A percentile compares a stretch with the other conserved stretches of the same genome.
phyloP scores from a whole-genome alignment of 2,888 invertebrate genomes.

The Serripes groenlandicus region DNA sequence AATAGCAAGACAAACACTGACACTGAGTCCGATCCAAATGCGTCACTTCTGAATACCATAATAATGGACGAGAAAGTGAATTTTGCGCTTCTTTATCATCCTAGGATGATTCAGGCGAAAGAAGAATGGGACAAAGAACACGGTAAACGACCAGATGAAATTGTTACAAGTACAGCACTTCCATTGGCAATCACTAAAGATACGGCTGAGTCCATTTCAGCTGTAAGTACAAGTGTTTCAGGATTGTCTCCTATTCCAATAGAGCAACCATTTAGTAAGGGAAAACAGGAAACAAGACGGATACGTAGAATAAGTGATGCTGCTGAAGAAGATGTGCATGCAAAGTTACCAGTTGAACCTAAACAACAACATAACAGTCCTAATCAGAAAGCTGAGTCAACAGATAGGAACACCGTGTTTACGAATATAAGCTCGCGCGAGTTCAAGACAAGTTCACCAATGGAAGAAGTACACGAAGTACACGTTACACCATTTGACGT shows the following conservation, averaged over 20 bases:
- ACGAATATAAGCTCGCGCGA: constrained; percentile 2
- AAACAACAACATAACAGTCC: not conserved
- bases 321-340: not conserved
- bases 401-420: constrained; percentile 8
- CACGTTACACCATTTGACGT: constrained; percentile 12
- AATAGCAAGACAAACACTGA: not conserved
- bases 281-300: not conserved
- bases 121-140: constrained; percentile 22
- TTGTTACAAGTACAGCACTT: not conserved
- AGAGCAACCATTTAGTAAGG: not conserved
- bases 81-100: constrained; percentile 20
- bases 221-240: not conserved
- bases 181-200: constrained; percentile 1
- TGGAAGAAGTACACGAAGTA: not conserved
- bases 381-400: not conserved
- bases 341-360: not conserved
- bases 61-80: constrained; percentile 35
- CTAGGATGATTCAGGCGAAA: constrained; percentile 26
- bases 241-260: constrained; percentile 5
- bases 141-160: constrained; percentile 5
- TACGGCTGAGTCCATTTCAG: constrained; percentile 2
- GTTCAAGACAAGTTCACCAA: constrained; percentile 10
- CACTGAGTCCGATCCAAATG: not conserved
- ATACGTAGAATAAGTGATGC: constrained; percentile 16
- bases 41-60: constrained; percentile 7